Percentiles rank a stretch among this genome's conserved stretches.
Evolutionary conservation across 2,113 vertebrate species (phyloP).

Genomic region (Hypocryptadius cinnamomeus): DNA sequence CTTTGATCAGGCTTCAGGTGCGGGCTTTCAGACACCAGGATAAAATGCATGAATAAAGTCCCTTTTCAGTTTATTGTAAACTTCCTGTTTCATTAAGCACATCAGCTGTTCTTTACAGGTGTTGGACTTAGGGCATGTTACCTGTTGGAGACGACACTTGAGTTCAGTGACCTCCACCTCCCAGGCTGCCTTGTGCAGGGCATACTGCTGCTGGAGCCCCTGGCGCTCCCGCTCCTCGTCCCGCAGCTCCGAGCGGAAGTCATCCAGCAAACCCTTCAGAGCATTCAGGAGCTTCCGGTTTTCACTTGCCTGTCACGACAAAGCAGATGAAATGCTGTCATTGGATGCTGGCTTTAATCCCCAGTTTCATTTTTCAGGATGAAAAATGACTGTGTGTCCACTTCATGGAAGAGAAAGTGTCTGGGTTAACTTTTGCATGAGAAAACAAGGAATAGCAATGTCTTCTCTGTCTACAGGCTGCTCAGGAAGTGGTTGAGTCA

Average conservation of each 20-base stretch:
- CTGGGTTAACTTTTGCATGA: neutral
- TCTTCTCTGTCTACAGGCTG: neutral
- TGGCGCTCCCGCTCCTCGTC: constrained; percentile 80
- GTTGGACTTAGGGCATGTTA: neutral
- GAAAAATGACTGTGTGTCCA: neutral
- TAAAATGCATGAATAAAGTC: neutral
- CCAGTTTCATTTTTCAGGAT: neutral
- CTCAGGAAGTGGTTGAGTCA: neutral
- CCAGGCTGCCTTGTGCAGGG: constrained; percentile 89
- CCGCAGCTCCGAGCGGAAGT: constrained; percentile 82
- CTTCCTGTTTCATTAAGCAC: neutral
- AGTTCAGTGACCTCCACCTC: constrained; percentile 86
- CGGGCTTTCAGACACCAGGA: neutral
- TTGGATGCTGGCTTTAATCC: neutral
- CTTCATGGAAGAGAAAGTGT: neutral
- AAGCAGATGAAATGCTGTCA: neutral
- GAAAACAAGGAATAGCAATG: neutral
- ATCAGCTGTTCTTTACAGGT: neutral
- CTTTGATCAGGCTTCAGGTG: neutral
- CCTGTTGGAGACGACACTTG: constrained; percentile 84
- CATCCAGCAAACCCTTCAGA: constrained; percentile 84
- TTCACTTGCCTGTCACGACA: constrained; percentile 76
- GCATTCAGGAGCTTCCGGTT: constrained; percentile 81
- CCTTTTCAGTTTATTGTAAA: neutral
- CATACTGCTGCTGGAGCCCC: constrained; percentile 85